These are phyloP conservation scores for Perca schrenkii DNA, from an alignment of 2,113 vertebrate species.

Conservation along the genomic window DNA sequence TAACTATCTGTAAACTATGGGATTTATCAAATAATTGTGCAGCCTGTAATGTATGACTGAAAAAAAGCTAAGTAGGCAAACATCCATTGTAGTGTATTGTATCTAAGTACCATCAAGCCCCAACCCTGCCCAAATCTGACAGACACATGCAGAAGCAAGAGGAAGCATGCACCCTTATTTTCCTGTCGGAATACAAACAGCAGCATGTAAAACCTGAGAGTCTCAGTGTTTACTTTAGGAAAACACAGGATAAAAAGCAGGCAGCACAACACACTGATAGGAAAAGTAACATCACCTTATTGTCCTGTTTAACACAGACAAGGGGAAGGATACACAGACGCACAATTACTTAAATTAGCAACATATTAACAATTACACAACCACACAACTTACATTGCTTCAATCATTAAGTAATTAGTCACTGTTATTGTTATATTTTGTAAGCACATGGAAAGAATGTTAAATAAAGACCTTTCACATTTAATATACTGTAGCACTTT, in stretches of 20 bases:
- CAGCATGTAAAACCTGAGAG: slow-evolving; percentile 71
- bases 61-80: slow-evolving; percentile 30
- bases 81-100: slow-evolving; percentile 6
- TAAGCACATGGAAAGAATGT: neutral
- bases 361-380: slow-evolving; percentile 31
- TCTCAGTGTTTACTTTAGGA: slow-evolving; percentile 69
- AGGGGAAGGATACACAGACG: slow-evolving; percentile 64
- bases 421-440: neutral
- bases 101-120: slow-evolving; percentile 4
- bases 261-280: slow-evolving; percentile 48
- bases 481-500: neutral
- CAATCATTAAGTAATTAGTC: neutral
- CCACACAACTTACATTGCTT: neutral
- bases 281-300: slow-evolving; percentile 92
- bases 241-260: slow-evolving; percentile 24
- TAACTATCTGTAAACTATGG: neutral
- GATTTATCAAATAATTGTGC: slow-evolving; percentile 23
- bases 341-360: slow-evolving; percentile 52
- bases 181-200: slow-evolving; percentile 79
- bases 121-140: slow-evolving; percentile 8
- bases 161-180: slow-evolving; percentile 43
- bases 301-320: slow-evolving; percentile 89
- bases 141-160: slow-evolving; percentile 55
- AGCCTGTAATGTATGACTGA: slow-evolving; percentile 16
- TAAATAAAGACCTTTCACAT: neutral